Conservation (phyloP, 2,888 invertebrate genomes). For the Axea sp. region DNA sequence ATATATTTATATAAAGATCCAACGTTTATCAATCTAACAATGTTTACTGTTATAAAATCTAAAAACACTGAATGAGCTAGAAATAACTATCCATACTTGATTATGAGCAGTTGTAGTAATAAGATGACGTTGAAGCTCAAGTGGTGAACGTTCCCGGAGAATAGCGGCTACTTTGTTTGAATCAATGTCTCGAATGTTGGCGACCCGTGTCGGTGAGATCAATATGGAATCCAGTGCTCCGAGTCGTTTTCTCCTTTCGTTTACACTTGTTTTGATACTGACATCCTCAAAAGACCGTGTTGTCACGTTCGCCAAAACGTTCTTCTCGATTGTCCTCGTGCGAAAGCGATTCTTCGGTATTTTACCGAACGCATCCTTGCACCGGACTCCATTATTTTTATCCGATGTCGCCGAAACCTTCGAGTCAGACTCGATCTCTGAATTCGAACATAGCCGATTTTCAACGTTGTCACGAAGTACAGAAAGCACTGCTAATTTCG, state of each 20-base stretch:
- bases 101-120: conserved; percentile 90
- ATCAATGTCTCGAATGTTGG: conserved; percentile 85
- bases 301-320: conserved; percentile 71
- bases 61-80: too few species aligned
- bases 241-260: conserved; percentile 77
- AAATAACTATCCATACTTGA: conserved; percentile 88
- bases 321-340: conserved; percentile 78
- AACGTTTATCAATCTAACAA: too few species aligned
- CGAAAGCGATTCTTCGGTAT: conserved; percentile 76
- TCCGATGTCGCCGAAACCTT: conserved; percentile 67
- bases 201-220: conserved; percentile 83
- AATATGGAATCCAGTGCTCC: conserved; percentile 86
- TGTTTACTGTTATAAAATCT: too few species aligned
- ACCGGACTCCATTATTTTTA: conserved; percentile 65
- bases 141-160: conserved; percentile 88
- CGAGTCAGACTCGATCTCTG: conserved; percentile 69
- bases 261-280: conserved; percentile 69
- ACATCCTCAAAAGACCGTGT: conserved; percentile 69
- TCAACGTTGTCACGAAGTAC: conserved; percentile 76
- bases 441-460: conserved; percentile 71
- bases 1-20: too few species aligned
- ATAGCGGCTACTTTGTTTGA: conserved; percentile 90
- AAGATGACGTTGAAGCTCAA: conserved; percentile 91
- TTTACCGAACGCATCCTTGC: conserved; percentile 70
- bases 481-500: conserved; percentile 83